phyloP scores from a whole-genome alignment of 2,113 vertebrate genomes.

The Egretta garzetta region DNA sequence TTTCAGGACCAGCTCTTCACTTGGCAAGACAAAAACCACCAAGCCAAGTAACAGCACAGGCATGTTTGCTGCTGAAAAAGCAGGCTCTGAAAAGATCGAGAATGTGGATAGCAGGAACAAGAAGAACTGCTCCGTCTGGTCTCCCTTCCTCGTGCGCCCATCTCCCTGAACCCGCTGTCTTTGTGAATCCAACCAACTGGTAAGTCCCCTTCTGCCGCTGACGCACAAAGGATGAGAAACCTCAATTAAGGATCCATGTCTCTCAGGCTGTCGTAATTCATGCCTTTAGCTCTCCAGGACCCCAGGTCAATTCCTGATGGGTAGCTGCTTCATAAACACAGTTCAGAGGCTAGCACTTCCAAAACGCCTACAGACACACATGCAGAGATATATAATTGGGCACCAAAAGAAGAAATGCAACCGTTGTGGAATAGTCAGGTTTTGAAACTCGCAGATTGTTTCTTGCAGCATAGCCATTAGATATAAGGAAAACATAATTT shows the following conservation, averaged over 20 bases:
- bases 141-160: background rate
- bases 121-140: conserved; percentile 63
- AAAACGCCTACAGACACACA: background rate
- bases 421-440: background rate
- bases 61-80: conserved; percentile 9
- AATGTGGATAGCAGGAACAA: conserved; percentile 42
- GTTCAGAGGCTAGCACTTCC: background rate
- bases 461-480: background rate
- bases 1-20: background rate
- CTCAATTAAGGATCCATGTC: background rate
- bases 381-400: background rate
- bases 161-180: background rate
- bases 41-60: background rate
- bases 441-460: background rate
- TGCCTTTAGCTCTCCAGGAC: background rate
- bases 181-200: background rate
- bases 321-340: background rate
- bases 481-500: background rate
- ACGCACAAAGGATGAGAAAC: fast-evolving
- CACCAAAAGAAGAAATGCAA: background rate
- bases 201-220: background rate
- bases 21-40: background rate
- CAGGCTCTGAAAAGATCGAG: conserved; percentile 4
- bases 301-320: background rate
- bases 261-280: background rate